These are phyloP conservation scores for Thalassoma bifasciatum DNA, from an alignment of 2,113 vertebrate species.

Conservation along the genomic window DNA sequence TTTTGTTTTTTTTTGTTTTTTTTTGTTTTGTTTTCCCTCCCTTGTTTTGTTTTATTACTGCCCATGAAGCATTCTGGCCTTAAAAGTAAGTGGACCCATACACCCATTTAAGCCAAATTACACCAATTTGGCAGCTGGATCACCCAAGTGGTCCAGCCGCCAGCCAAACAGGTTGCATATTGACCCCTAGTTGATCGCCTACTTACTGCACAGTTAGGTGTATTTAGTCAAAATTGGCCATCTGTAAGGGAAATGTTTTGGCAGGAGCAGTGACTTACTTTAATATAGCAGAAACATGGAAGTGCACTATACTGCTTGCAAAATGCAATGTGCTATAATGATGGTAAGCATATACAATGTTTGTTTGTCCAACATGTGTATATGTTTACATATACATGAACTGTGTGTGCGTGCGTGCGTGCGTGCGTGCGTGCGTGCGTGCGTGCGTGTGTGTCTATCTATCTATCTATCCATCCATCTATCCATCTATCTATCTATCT, in stretches of 20 bases:
- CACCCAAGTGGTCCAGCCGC: background rate
- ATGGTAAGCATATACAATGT: no score
- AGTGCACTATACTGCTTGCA: background rate
- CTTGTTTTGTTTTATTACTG: background rate
- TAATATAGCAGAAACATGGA: background rate
- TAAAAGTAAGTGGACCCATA: background rate
- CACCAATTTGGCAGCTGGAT: background rate
- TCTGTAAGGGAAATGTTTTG: background rate
- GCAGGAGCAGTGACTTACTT: background rate
- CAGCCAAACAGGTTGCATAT: slow-evolving; percentile 9
- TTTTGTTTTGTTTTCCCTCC: no score
- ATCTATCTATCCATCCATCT: no score
- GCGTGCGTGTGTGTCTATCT: no score
- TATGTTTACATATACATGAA: no score
- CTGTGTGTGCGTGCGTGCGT: no score
- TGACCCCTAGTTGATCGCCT: slow-evolving; percentile 15
- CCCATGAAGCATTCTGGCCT: background rate
- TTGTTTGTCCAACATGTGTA: no score
- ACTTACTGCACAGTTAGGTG: background rate
- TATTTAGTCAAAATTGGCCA: slow-evolving; percentile 13
- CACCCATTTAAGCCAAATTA: background rate
- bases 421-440: no score
- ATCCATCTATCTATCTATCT: no score
- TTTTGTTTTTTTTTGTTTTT: background rate
- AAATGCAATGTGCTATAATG: background rate